Base-by-base conservation (phyloP, 2,888 invertebrate genomes). In the Diloba caeruleocephala region DNA sequence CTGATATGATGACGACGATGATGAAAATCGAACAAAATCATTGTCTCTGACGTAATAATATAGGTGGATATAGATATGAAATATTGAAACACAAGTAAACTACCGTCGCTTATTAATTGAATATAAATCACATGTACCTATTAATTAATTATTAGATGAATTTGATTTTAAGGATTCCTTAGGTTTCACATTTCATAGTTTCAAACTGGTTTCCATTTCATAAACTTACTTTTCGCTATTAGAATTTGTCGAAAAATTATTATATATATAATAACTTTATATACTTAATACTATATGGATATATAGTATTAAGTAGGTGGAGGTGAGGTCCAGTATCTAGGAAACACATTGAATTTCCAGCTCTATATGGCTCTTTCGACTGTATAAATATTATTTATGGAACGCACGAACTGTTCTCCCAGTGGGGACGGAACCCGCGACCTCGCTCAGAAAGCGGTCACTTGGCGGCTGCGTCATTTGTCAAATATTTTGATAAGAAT, bases 401-500 rank as follows among this genome's bases (percentile, higher is more conserved):
- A 14, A 13, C n/a, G 23, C 9, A 31, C 3, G 41, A 50, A 59
- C 38, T 19, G 13, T 61, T 32, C 19, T 34, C 31, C 62, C 53
- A 6, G 8, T 5, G 38, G 54, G 12, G 12, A 31, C 15, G 7
- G 1, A 43, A 15, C 33, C 45, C 3, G 4, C 17, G 38, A 43
- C 33, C 54, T 67, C 39, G 42, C 34, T 36, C 42, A 34, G n/a
- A 36, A 29, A 41, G 32, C 28, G 45, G 54, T 46, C 48, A 55
- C 33, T 36, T 5, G 25, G 23, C 34, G 26, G 6, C 9, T 14
- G 13, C 10, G 39, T 39, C 39, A 63, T 63, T 63, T 46, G 31
- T 46, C 49, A 56, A 63, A 46, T 57, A 45, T 46, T 50, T 41
- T 53, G 54, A 67, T 43, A 60, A 60, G 42, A 67, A 43, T 38